phyloP scores from a whole-genome alignment of 1,140 invertebrate genomes.

The Chrysopa pallens region DNA sequence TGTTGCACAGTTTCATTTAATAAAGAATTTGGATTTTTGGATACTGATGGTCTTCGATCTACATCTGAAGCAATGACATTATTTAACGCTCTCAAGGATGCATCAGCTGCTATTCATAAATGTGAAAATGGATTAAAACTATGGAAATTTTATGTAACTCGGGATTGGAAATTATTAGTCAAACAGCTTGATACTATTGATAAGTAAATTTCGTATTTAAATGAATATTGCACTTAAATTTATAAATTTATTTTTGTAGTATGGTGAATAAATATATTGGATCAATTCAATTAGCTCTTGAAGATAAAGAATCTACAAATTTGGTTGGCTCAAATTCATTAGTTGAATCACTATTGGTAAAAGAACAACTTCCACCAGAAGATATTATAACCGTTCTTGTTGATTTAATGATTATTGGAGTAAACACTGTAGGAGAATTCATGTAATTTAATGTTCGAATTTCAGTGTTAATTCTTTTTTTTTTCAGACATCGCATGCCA shows the following conservation, averaged over 20 bases:
- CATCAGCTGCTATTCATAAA: slow-evolving; percentile 37
- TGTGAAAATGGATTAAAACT: slow-evolving; percentile 41
- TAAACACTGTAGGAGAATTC: slow-evolving; percentile 30
- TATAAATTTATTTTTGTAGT: slow-evolving; percentile 5
- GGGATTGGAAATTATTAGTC: slow-evolving; percentile 32
- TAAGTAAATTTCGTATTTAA: slow-evolving; percentile 18
- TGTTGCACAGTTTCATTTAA: slow-evolving; percentile 16
- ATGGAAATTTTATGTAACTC: slow-evolving; percentile 48
- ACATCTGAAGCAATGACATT: slow-evolving; percentile 33
- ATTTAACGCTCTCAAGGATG: slow-evolving; percentile 33
- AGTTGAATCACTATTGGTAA: slow-evolving; percentile 27
- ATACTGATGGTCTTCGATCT: slow-evolving; percentile 26
- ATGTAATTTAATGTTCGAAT: too few relatives aligned
- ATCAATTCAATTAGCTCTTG: slow-evolving; percentile 10
- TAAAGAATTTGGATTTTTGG: slow-evolving; percentile 15
- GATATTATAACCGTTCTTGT: slow-evolving; percentile 39
- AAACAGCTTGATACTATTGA: slow-evolving; percentile 36
- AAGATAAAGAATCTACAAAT: slow-evolving; percentile 1
- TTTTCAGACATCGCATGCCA: slow-evolving; percentile 30
- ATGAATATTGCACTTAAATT: too few relatives aligned
- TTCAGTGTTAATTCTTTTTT: not conserved
- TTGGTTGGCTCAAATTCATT: slow-evolving; percentile 9
- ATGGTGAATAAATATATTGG: slow-evolving; percentile 13
- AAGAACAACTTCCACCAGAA: slow-evolving; percentile 32
- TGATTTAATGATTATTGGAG: slow-evolving; percentile 42